phyloP scores from a whole-genome alignment of 2,797 vertebrate species.

The Malacoraja senta region DNA sequence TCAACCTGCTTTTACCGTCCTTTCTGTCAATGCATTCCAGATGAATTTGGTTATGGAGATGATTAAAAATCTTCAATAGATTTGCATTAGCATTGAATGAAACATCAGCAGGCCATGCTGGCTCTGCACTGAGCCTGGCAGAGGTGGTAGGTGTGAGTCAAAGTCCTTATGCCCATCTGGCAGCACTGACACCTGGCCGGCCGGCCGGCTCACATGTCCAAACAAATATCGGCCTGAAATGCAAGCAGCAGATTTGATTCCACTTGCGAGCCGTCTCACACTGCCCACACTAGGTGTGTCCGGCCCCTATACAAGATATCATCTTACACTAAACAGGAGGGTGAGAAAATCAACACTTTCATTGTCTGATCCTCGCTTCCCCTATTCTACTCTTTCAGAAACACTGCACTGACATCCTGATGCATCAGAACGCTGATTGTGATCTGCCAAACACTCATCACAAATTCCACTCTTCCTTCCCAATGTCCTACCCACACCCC shows the following conservation, averaged over 20 bases:
- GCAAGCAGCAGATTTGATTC: slow-evolving; percentile 7
- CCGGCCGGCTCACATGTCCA: not conserved
- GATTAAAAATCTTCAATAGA: not conserved
- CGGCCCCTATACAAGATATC: not conserved
- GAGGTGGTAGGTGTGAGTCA: not conserved
- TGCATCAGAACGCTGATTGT: not conserved
- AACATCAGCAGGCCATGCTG: not conserved
- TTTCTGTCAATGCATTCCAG: not conserved
- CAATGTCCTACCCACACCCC: too few species aligned
- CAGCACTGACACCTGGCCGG: not conserved
- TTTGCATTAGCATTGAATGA: not conserved
- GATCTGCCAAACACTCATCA: not conserved
- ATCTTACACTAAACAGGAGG: not conserved
- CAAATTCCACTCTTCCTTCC: not conserved
- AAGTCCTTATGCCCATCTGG: not conserved
- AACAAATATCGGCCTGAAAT: slow-evolving; percentile 26
- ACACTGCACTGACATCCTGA: not conserved
- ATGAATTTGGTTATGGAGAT: not conserved
- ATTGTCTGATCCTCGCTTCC: not conserved
- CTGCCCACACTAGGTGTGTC: not conserved
- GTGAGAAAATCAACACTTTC: slow-evolving; percentile 8
- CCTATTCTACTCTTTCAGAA: slow-evolving; percentile 23
- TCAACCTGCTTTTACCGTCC: not conserved
- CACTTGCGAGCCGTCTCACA: not conserved
- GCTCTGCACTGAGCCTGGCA: not conserved